Conservation (phyloP, 2,113 vertebrate genomes). For the Girardinichthys multiradiatus region DNA sequence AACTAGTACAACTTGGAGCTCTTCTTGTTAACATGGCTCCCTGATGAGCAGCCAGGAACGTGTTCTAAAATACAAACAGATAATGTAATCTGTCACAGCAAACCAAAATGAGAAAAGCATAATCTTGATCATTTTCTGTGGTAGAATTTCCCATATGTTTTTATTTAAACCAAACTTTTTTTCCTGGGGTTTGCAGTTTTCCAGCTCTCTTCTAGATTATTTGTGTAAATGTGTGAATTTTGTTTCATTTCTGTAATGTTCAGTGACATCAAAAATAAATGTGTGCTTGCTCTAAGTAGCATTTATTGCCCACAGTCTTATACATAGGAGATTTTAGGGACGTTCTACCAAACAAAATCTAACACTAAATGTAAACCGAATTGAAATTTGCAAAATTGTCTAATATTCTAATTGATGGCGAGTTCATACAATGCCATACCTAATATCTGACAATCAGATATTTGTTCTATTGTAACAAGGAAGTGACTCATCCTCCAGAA, state of each 20-base stretch:
- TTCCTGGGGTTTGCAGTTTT: conserved; percentile 1
- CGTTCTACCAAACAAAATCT: too few species aligned
- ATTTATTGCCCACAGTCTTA: not conserved
- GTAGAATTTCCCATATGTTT: not conserved
- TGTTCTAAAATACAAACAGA: conserved; percentile 23
- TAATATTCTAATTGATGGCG: too few species aligned
- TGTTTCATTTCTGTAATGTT: not conserved
- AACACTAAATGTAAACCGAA: too few species aligned
- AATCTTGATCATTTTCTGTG: not conserved
- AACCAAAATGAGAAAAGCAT: conserved; percentile 14
- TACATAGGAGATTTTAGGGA: too few species aligned
- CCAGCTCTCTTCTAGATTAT: not conserved
- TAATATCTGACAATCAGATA: too few species aligned
- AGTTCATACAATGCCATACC: too few species aligned
- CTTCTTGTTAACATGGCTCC: conserved; percentile 38
- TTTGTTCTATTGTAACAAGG: too few species aligned
- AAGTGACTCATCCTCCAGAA: too few species aligned
- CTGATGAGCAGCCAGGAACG: conserved; percentile 56
- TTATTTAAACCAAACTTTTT: not conserved
- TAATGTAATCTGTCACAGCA: conserved; percentile 19
- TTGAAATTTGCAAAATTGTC: too few species aligned
- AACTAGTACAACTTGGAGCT: conserved; percentile 47
- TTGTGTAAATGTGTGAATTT: not conserved
- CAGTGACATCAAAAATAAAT: not conserved
- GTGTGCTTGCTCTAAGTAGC: not conserved